Percentiles rank a stretch among this genome's conserved stretches.
Conservation (phyloP, 2,113 vertebrate genomes). For the Lycaon pictus region DNA sequence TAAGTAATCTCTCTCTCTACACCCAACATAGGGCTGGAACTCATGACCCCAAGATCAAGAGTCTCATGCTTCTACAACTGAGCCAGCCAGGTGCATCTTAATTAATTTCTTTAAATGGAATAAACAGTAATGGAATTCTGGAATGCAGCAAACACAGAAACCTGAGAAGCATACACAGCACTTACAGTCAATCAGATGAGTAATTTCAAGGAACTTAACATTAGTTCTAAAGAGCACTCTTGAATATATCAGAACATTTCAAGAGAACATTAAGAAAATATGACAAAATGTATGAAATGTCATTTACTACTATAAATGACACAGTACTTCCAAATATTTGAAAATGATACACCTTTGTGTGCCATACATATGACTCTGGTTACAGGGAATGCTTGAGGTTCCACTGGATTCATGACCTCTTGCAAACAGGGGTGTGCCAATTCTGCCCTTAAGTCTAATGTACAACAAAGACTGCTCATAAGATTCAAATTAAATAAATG, state of each 20-base stretch:
- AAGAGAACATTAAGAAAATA: neutral
- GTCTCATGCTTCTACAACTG: neutral
- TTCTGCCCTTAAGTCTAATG: neutral
- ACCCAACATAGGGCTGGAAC: neutral
- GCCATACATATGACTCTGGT: rapidly evolving
- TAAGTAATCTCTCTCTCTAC: neutral
- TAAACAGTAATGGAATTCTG: neutral
- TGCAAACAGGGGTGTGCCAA: neutral
- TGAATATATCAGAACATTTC: neutral
- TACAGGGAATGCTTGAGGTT: neutral
- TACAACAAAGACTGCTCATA: neutral
- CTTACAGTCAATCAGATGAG: neutral
- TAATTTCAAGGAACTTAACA: neutral
- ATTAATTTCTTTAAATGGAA: neutral
- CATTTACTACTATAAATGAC: neutral
- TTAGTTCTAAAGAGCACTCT: neutral
- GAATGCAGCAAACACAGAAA: neutral
- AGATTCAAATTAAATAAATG: neutral
- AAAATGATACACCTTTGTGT: neutral
- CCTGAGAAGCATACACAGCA: neutral
- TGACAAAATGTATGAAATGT: neutral
- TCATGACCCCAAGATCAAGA: neutral
- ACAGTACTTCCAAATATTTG: neutral
- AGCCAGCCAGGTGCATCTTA: neutral
- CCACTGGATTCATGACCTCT: neutral